These are phyloP conservation scores for Melanotaenia maccullochi DNA, from an alignment of 2,797 vertebrate species.

Conservation along the genomic window DNA sequence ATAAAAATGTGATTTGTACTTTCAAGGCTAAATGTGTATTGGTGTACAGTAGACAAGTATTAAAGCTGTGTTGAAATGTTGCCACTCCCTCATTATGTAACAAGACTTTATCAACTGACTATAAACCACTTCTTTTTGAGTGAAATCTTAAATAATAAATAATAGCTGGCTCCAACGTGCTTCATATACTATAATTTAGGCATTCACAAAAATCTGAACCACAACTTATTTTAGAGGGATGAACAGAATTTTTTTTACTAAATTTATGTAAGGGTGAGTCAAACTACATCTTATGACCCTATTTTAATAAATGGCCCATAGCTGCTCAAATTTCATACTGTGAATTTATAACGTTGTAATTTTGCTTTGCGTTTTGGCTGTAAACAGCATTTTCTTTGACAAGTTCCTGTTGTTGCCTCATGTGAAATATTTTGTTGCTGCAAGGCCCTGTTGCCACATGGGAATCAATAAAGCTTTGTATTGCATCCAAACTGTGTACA, in stretches of 20 bases:
- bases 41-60: constrained; percentile 1
- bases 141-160: constrained; percentile 1
- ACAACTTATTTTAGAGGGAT: not conserved
- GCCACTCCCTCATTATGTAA: constrained; percentile 36
- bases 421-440: constrained; percentile 2
- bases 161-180: not conserved
- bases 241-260: not conserved
- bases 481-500: constrained; percentile 14
- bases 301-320: not conserved
- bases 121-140: not conserved
- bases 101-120: constrained; percentile 20
- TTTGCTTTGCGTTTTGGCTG: not conserved
- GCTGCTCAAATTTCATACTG: not conserved
- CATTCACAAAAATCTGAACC: not conserved
- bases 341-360: not conserved
- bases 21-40: not conserved
- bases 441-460: not conserved
- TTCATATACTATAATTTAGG: not conserved
- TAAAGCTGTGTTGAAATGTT: constrained; percentile 14
- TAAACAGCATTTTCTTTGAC: not conserved
- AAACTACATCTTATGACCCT: not conserved
- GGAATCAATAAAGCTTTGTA: constrained; percentile 10
- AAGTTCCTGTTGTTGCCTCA: constrained; percentile 25
- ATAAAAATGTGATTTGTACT: not conserved
- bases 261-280: not conserved